Percentiles rank a stretch among this genome's conserved stretches.
Conservation (phyloP, 1,140 invertebrate species). For the Lutraria rhynchaena region DNA sequence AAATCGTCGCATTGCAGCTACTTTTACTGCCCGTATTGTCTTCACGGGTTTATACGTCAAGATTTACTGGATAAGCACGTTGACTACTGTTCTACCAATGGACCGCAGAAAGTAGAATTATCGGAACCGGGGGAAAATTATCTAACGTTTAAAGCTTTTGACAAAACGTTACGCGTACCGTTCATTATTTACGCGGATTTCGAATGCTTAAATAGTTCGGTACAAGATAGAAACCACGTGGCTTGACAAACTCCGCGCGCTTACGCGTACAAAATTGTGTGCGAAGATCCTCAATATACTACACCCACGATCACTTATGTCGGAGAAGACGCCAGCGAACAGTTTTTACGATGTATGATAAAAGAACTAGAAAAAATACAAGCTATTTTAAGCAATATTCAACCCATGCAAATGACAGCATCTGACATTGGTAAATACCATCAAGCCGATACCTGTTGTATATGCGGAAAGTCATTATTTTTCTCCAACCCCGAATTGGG, state of each 20-base stretch:
- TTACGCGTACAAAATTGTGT: constrained; percentile 11
- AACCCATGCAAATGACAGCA: constrained; percentile 3
- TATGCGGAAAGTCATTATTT: constrained; percentile 58
- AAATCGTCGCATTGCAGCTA: too few species aligned
- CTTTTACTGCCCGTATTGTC: constrained; percentile 29
- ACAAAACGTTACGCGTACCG: constrained; percentile 16
- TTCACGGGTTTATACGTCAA: constrained; percentile 20
- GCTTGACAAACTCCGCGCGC: background rate
- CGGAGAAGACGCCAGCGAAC: background rate
- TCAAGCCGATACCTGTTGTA: constrained; percentile 1
- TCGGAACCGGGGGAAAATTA: background rate
- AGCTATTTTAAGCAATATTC: background rate
- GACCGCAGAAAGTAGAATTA: background rate
- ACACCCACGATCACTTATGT: constrained; percentile 16
- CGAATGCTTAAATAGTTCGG: background rate
- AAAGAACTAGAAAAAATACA: constrained; percentile 17
- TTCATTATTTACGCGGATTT: constrained; percentile 20
- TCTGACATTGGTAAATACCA: constrained; percentile 10
- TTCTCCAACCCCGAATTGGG: background rate
- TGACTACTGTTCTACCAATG: constrained; percentile 11
- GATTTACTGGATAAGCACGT: constrained; percentile 26
- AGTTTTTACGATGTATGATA: background rate
- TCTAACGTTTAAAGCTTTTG: constrained; percentile 37
- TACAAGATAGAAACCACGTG: too few species aligned
- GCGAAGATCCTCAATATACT: background rate